Percentiles rank a stretch among this genome's conserved stretches.
Evolutionary conservation across 2,113 vertebrate species (phyloP).

Genomic region (Sander lucioperca): DNA sequence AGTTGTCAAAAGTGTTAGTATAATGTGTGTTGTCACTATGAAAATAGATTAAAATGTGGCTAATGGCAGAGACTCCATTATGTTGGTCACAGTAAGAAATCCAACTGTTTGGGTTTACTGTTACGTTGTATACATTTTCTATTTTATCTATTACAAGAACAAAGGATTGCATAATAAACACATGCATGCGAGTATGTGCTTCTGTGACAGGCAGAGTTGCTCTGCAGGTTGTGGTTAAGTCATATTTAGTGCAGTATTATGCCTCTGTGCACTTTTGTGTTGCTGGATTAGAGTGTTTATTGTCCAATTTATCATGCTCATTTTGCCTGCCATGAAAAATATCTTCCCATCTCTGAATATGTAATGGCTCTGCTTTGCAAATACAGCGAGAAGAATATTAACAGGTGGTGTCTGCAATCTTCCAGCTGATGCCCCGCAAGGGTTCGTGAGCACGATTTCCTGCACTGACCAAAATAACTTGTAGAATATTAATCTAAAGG

Average conservation of each 20-base stretch:
- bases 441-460: conserved; percentile 48
- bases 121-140: conserved; percentile 38
- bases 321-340: conserved; percentile 75
- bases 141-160: conserved; percentile 52
- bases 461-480: conserved; percentile 61
- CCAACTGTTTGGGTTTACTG: conserved; percentile 9
- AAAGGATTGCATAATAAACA: conserved; percentile 55
- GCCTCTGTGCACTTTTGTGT: conserved; percentile 68
- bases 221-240: conserved; percentile 49
- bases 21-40: not conserved
- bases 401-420: conserved; percentile 63
- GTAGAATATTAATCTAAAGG: conserved; percentile 47
- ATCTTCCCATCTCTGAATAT: conserved; percentile 73
- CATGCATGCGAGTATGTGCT: conserved; percentile 35
- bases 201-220: conserved; percentile 26
- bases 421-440: conserved; percentile 58
- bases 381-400: conserved; percentile 75
- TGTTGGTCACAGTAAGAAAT: conserved; percentile 33
- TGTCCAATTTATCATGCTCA: conserved; percentile 83
- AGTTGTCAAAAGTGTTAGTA: not conserved
- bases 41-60: conserved; percentile 1
- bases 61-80: conserved; percentile 14
- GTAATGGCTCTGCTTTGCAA: conserved; percentile 71
- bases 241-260: conserved; percentile 69
- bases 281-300: conserved; percentile 81